Evolutionary conservation across 2,113 vertebrate genomes (phyloP), one percentile per base, ranked within the genome.

Genomic region (Notothenia coriiceps): DNA sequence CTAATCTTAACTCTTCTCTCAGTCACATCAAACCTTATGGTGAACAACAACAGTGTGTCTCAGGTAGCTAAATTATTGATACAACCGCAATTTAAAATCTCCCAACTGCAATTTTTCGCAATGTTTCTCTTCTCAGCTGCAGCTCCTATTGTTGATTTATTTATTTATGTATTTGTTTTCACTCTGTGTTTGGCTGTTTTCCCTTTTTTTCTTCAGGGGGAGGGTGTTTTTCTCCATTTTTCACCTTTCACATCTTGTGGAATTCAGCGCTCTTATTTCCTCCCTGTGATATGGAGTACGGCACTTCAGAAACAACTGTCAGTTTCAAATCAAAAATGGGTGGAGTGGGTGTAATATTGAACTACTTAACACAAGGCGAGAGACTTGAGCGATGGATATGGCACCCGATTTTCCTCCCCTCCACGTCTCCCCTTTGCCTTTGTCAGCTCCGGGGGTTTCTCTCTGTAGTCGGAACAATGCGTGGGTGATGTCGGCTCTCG

Each of bases 131-230:
- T 70, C 85, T 83, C 84, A 84, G 83, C 80, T 79, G 79, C 80
- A 87, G 77, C 74, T 84, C 40, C 88, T 87, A 87, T 88, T 94
- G 91, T 92, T 91, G 83, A 93, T 93, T 95, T 92, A 92, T 95
- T 95, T 94, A 94, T 94, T 92, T 88, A 92, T 94, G 92, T 94
- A 91, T 94, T 95, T 93, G 92, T 94, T 94, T 94, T 93, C 86
- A 83, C 89, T 87, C 85, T 69, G 76, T 88, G 86, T 92, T 90
- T 81, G 82, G 80, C 73, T 88, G 84, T 18, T 13, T 83, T 55
- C 60, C n/a, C 69, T 72, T 88, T 74, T 59, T 80, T 47, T 67
- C 9, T 25, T 60, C 44, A 76, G 76, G 83, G 57, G 79, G 74
- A 35, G 65, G 88, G 70, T 84, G 79, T 79, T 86, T 79, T 80